phyloP scores from a whole-genome alignment of 2,888 invertebrate genomes.

The Xiphydria camelus region DNA sequence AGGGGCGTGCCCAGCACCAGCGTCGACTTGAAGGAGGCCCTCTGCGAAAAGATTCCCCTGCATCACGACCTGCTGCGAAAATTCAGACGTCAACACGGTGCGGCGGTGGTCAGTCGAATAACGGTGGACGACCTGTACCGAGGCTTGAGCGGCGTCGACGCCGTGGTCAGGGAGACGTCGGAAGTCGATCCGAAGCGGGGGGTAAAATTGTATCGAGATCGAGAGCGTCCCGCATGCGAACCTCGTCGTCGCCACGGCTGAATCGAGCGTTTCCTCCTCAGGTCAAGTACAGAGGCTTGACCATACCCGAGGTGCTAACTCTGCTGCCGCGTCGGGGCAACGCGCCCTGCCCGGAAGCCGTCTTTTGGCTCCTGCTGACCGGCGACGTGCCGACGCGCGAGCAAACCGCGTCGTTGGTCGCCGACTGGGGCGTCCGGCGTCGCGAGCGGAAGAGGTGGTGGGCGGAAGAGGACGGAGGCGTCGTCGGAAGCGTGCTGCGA shows the following conservation, averaged over 20 bases:
- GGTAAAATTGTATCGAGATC: no score
- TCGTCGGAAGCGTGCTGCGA: conserved; percentile 31
- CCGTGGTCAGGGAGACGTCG: conserved; percentile 41
- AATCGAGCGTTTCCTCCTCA: no score
- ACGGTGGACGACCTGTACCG: conserved; percentile 44
- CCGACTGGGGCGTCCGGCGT: conserved; percentile 43
- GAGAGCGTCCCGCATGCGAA: no score
- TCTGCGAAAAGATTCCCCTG: conserved; percentile 47
- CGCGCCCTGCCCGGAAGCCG: conserved; percentile 46
- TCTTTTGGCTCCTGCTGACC: conserved; percentile 48
- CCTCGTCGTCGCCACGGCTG: no score
- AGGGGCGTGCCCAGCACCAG: conserved; percentile 42
- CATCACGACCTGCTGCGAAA: conserved; percentile 44
- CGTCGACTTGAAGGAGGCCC: conserved; percentile 43
- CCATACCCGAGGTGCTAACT: conserved; percentile 42
- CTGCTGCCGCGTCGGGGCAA: conserved; percentile 41
- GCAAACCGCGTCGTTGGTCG: conserved; percentile 42
- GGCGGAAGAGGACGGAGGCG: conserved; percentile 28
- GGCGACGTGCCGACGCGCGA: conserved; percentile 47
- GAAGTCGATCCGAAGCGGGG: conserved; percentile 38
- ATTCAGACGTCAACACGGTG: conserved; percentile 38
- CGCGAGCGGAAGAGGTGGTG: conserved; percentile 38
- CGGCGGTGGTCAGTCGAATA: conserved; percentile 36
- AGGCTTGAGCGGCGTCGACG: conserved; percentile 39
- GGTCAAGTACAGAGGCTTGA: conserved; percentile 45